Conservation (phyloP, 2,113 vertebrate genomes). For the Aepyceros melampus region DNA sequence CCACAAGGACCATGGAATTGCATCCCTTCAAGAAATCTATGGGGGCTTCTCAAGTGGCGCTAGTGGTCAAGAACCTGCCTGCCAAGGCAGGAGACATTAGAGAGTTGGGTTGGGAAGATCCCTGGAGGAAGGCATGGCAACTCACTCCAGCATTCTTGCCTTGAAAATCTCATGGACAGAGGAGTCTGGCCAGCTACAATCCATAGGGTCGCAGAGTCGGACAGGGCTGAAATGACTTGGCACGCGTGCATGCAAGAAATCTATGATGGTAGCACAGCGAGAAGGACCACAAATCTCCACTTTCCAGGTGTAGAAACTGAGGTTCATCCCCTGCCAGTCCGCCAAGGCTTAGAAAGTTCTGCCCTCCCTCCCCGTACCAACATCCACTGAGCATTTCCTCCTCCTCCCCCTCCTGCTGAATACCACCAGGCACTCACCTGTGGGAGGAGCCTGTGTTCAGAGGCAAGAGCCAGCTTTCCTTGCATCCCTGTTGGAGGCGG, state of each 20-base stretch:
- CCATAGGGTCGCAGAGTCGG: neutral
- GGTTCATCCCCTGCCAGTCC: neutral
- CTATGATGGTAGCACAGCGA: fast-evolving
- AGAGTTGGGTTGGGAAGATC: neutral
- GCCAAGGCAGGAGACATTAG: neutral
- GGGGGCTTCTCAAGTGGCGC: neutral
- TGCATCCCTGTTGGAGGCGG: neutral
- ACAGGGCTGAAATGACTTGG: neutral
- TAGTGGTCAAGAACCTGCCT: neutral
- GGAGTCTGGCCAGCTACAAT: neutral
- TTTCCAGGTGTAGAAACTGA: neutral
- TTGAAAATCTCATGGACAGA: neutral
- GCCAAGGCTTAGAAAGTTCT: neutral
- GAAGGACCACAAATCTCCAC: no score
- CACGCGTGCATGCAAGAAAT: neutral
- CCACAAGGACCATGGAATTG: fast-evolving
- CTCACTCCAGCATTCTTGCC: neutral
- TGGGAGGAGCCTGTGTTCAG: neutral
- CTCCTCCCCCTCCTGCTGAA: neutral
- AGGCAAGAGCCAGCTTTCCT: neutral
- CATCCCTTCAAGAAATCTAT: neutral
- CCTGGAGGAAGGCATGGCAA: neutral
- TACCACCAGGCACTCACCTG: neutral
- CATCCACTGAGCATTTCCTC: neutral
- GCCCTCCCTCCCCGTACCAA: neutral